phyloP scores from a whole-genome alignment of 2,113 vertebrate genomes.

The Camelus dromedarius region DNA sequence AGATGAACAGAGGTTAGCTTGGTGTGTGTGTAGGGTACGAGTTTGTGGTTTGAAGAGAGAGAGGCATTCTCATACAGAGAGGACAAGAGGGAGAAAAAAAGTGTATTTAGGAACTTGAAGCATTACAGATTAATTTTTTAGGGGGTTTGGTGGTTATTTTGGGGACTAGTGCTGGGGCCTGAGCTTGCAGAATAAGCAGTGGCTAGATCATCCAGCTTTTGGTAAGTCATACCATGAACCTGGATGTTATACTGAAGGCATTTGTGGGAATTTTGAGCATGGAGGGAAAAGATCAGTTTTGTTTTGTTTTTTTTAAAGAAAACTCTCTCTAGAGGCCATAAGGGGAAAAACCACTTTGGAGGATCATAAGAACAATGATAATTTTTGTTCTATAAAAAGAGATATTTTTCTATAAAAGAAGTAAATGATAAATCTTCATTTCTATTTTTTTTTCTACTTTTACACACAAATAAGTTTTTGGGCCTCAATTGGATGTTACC shows the following conservation, averaged over 20 bases:
- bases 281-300: not conserved
- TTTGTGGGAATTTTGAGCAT: conserved; percentile 4
- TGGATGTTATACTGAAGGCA: not conserved
- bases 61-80: not conserved
- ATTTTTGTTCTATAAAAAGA: conserved; percentile 42
- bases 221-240: not conserved
- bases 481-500: not conserved
- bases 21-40: not conserved
- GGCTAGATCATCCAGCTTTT: not conserved
- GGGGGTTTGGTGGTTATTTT: not conserved
- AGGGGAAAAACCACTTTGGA: not conserved
- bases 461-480: not conserved
- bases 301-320: not conserved
- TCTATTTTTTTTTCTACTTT: not conserved
- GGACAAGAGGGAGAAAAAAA: not conserved
- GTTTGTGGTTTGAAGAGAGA: not conserved
- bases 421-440: not conserved
- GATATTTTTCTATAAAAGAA: not conserved
- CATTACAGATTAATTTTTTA: not conserved
- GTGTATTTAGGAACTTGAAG: not conserved
- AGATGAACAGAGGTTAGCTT: not conserved
- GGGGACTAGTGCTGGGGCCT: not conserved
- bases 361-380: not conserved
- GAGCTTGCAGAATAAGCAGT: not conserved
- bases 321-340: not conserved